phyloP scores from a whole-genome alignment of 2,888 invertebrate genomes.

The Hyalella azteca region DNA sequence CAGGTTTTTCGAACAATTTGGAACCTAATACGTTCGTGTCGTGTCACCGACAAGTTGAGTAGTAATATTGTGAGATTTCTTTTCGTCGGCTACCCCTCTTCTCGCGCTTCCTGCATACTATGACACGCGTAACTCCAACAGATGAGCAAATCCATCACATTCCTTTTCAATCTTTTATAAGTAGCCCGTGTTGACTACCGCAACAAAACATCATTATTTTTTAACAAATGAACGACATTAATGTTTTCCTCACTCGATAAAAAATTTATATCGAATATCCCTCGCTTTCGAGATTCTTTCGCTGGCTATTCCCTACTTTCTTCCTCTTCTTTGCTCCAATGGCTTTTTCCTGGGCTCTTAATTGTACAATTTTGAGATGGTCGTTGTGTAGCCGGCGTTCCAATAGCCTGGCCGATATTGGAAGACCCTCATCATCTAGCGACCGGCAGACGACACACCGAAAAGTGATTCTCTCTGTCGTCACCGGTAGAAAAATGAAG shows the following conservation, averaged over 20 bases:
- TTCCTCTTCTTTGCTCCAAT: too few relatives aligned
- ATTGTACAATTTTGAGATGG: background rate
- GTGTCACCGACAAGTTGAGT: background rate
- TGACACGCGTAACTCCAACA: background rate
- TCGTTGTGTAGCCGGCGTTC: background rate
- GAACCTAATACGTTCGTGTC: too few relatives aligned
- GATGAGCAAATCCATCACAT: background rate
- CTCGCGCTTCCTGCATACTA: background rate
- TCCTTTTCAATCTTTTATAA: background rate
- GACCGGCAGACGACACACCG: background rate
- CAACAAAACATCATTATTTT: background rate
- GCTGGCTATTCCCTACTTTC: too few relatives aligned
- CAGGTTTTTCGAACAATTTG: too few relatives aligned
- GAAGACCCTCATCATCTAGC: conserved; percentile 11
- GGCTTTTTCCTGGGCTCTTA: too few relatives aligned
- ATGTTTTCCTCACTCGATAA: background rate
- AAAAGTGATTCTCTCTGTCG: conserved; percentile 3
- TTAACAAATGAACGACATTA: background rate
- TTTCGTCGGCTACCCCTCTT: background rate
- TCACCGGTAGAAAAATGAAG: background rate
- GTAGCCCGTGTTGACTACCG: background rate
- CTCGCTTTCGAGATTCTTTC: too few relatives aligned
- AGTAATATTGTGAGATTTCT: background rate
- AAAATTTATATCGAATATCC: too few relatives aligned
- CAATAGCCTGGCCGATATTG: conserved; percentile 17